Conservation (phyloP, 2,113 vertebrate genomes). For the Amblyornis subalaris region DNA sequence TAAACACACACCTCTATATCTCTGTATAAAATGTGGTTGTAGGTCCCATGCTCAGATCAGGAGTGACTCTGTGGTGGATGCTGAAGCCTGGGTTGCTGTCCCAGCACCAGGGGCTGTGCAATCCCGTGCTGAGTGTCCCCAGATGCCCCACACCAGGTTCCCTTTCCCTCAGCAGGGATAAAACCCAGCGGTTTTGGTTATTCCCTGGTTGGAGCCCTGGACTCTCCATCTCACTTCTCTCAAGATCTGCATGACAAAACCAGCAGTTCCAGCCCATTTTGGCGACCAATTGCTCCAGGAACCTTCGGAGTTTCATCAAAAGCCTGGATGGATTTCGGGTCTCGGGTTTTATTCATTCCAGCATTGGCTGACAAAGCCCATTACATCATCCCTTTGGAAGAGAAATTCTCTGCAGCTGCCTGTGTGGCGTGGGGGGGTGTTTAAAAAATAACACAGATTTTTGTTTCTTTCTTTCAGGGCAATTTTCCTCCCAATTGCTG, state of each 20-base stretch:
- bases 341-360: conserved; percentile 28
- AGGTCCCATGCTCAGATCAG: not conserved
- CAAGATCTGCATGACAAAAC: not conserved
- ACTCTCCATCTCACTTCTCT: not conserved
- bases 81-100: too few species aligned
- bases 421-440: not conserved
- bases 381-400: conserved; percentile 47
- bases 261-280: not conserved
- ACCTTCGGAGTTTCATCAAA: conserved; percentile 16
- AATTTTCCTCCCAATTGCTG: conserved; percentile 46
- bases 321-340: not conserved
- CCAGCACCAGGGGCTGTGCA: not conserved
- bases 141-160: not conserved
- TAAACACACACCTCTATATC: not conserved
- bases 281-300: not conserved
- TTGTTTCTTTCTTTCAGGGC: conserved; percentile 35
- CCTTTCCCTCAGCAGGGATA: not conserved
- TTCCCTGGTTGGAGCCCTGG: not conserved
- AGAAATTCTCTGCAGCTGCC: conserved; percentile 58
- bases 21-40: too few species aligned
- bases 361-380: conserved; percentile 50
- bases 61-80: not conserved
- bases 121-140: not conserved
- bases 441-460: conserved; percentile 46
- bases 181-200: not conserved